Conservation (phyloP, 2,113 vertebrate genomes). For the Lethenteron camtschaticum region DNA sequence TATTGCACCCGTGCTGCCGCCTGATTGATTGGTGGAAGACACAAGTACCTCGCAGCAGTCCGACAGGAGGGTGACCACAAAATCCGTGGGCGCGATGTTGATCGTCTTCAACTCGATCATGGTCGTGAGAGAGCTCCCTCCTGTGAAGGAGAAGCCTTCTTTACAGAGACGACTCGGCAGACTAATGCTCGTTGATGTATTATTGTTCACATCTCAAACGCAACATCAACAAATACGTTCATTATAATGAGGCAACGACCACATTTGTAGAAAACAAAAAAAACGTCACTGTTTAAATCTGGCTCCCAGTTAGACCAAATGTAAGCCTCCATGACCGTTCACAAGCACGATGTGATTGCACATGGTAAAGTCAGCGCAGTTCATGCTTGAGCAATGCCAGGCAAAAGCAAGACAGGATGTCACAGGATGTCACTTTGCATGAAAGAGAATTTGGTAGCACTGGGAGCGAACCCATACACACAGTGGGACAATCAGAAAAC, state of each 20-base stretch:
- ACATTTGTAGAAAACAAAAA: slow-evolving; percentile 1
- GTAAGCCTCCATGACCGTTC: too few relatives aligned
- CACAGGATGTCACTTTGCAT: too few relatives aligned
- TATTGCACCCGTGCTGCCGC: too few relatives aligned
- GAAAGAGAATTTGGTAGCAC: too few relatives aligned
- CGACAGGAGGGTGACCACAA: slow-evolving; percentile 53
- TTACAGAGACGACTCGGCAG: too few relatives aligned
- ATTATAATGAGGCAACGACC: background rate
- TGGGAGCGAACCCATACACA: too few relatives aligned
- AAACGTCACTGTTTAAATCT: background rate
- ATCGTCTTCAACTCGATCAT: slow-evolving; percentile 86
- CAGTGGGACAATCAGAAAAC: too few relatives aligned
- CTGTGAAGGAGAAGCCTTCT: slow-evolving; percentile 20
- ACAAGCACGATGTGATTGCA: too few relatives aligned
- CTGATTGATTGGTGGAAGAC: background rate
- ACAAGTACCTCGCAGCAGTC: slow-evolving; percentile 69
- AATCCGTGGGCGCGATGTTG: slow-evolving; percentile 81
- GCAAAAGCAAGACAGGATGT: too few relatives aligned
- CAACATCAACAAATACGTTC: background rate
- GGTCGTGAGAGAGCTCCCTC: slow-evolving; percentile 85
- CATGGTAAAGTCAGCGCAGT: too few relatives aligned
- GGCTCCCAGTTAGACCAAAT: too few relatives aligned
- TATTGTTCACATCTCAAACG: background rate
- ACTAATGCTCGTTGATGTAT: background rate
- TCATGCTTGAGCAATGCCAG: too few relatives aligned